Conservation (phyloP, 1,140 invertebrate genomes). For the Orchestia grillus region DNA sequence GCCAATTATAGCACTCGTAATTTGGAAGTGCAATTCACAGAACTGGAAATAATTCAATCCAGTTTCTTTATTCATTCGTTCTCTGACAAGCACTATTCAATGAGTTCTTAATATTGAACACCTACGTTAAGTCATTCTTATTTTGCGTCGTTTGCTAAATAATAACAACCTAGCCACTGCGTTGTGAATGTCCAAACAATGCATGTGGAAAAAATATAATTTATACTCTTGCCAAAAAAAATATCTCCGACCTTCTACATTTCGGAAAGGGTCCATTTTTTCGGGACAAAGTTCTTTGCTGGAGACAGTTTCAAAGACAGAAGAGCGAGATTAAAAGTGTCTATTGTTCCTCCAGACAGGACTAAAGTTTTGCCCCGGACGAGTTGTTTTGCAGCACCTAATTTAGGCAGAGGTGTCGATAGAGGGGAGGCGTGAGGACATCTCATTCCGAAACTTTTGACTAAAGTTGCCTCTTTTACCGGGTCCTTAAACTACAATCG, state of each 20-base stretch:
- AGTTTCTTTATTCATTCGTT: neutral
- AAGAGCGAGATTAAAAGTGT: neutral
- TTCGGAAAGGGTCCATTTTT: neutral
- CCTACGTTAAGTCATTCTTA: neutral
- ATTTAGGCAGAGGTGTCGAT: neutral
- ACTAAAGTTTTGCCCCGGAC: neutral
- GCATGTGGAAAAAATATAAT: neutral
- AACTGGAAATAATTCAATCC: neutral
- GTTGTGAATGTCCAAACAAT: neutral
- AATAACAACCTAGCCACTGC: neutral
- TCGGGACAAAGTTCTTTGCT: neutral
- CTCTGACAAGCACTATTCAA: neutral
- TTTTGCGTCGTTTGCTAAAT: neutral
- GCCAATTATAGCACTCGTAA: neutral
- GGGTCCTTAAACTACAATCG: neutral
- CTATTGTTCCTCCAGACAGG: neutral
- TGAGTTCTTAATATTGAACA: neutral
- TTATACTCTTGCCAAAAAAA: neutral
- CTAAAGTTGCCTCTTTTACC: neutral
- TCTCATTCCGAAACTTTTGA: neutral
- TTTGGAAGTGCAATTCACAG: neutral
- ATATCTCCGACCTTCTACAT: too few species aligned
- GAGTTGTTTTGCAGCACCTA: neutral
- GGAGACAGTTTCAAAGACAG: neutral
- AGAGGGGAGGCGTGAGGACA: neutral